Base-by-base conservation (phyloP, 2,888 invertebrate species). In the Meloe dianella region DNA sequence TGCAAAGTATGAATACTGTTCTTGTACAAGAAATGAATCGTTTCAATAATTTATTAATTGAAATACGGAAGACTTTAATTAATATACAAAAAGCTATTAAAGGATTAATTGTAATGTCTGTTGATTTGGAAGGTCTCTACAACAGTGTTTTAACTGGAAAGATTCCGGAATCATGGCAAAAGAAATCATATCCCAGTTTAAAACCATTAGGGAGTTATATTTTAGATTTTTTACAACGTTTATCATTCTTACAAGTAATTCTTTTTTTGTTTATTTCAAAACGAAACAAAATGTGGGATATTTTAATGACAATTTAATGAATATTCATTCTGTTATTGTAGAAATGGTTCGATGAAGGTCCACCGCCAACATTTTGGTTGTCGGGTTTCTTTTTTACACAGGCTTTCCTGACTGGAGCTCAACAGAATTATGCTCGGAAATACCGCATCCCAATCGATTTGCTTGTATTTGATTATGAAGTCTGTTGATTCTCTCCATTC, bases 361-460 rank as follows among this genome's bases (percentile, higher is more conserved):
- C 94, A 4, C 97, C 97, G 0, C 71, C 85, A 0, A 89, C 91
- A 56, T 97, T 92, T 84, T 97, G 97, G 97, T 81, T 97, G 38
- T 93, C 96, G 0, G 97, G 96, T 0, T 97, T 97, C 84, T 97
- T 91, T 85, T 97, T 97, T 83, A 96, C 97, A 0, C 97, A 97
- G 85, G 96, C 97, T 2, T 97, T 97, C 85, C 86, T 97, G 60
- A 97, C 97, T 4, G 96, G 96, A 6, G 94, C 93, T 17, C 93
- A 94, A 81, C 97, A 97, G 85, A 97, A 96, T 84, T 96, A 89
- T 83, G 96, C 97, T 5, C 88, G 97, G 73, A 96, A 95, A 83
- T 94, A 94, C 85, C 90, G 89, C 68, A 95, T 97, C 77, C 96
- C 97, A 30, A 97, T 97, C 74, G 97, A 97, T 85, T 87, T 93